Evolutionary conservation across 2,797 vertebrate genomes (phyloP), one percentile per base, ranked within the genome.

Genomic region (Pipistrellus kuhlii): DNA sequence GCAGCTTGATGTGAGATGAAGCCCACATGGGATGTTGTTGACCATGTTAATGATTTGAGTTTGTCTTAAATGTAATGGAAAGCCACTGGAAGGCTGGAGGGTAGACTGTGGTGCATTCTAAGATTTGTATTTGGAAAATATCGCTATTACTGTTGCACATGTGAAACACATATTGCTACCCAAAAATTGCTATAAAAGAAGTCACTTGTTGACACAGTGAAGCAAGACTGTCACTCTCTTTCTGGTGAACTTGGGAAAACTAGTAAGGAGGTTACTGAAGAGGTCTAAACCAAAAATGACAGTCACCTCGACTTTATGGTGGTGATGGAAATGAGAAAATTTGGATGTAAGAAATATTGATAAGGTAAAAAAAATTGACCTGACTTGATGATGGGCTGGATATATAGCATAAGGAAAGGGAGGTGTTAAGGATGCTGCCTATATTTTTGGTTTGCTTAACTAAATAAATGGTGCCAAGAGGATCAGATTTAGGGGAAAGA

Each of bases 1-100:
- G 64, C 41, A 78, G 41, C 20, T 51, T 62, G 6, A 51, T 15
- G 27, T 86, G 73, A 71, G 53, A 77, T 80, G 44, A 80, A 78
- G 64, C 25, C 72, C 82, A 25, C 5, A 30, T 5, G 44, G n/a
- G 38, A 51, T 78, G 18, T 12, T 71, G 4, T 38, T 41, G 53
- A 41, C 64, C 83, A 51, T 20, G 5, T 80, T 62, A 72, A 51
- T 46, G 32, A 71, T 72, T 46, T 51, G 18, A 85, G 25, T 64
- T 89, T 64, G 46, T 85, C 66, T 80, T 71, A 84, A 78, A 27
- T n/a, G 64, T 62, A 93, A 64, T 30, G 12, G 85, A 35, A 80
- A 90, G 44, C 30, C 21, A 55, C 66, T 38, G 35, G 46, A 51
- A 72, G 44, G 18, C 51, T 72, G 10, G 21, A 53, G 46, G 30